These are phyloP conservation scores for Beaufortia kweichowensis DNA, from an alignment of 2,113 vertebrate species.

Conservation along the genomic window DNA sequence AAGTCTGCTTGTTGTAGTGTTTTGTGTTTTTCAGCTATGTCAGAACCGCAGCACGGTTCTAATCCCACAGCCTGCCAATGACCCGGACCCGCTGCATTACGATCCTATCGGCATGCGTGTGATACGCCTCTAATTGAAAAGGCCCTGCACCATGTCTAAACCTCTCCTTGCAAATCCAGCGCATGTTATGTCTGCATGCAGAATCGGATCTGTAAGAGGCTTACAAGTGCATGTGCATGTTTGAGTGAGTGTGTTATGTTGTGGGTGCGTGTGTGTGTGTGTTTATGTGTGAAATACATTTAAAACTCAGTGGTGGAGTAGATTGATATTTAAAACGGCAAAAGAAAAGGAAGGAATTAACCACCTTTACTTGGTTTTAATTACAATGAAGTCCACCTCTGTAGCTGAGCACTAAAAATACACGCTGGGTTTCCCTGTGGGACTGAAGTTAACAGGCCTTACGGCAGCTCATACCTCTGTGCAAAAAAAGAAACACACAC, in stretches of 20 bases:
- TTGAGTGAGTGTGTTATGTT: slow-evolving; percentile 35
- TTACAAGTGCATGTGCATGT: slow-evolving; percentile 58
- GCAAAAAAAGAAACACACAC: slow-evolving; percentile 52
- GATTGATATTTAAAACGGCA: slow-evolving; percentile 47
- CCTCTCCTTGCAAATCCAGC: slow-evolving; percentile 63
- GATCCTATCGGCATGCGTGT: slow-evolving; percentile 67
- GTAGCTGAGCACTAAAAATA: slow-evolving; percentile 67
- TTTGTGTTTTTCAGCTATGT: slow-evolving; percentile 45
- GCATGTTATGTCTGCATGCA: slow-evolving; percentile 67
- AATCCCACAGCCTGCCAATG: slow-evolving; percentile 69
- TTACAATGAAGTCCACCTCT: slow-evolving; percentile 68
- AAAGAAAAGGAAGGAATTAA: slow-evolving; percentile 66
- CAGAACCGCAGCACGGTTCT: slow-evolving; percentile 55
- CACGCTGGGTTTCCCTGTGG: slow-evolving; percentile 58
- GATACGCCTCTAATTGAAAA: slow-evolving; percentile 73
- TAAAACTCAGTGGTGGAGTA: slow-evolving; percentile 51
- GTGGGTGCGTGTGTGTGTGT: slow-evolving; percentile 32
- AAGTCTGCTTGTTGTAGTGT: slow-evolving; percentile 30
- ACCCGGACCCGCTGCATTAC: slow-evolving; percentile 62
- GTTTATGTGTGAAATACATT: slow-evolving; percentile 31
- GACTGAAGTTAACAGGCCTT: slow-evolving; percentile 55
- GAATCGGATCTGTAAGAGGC: slow-evolving; percentile 71
- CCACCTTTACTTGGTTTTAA: slow-evolving; percentile 68
- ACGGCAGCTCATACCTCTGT: slow-evolving; percentile 52
- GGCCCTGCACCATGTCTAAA: slow-evolving; percentile 75